Percentiles rank a stretch among this genome's conserved stretches.
phyloP scores from a whole-genome alignment of 2,797 vertebrate genomes.

The Gadopsis marmoratus region DNA sequence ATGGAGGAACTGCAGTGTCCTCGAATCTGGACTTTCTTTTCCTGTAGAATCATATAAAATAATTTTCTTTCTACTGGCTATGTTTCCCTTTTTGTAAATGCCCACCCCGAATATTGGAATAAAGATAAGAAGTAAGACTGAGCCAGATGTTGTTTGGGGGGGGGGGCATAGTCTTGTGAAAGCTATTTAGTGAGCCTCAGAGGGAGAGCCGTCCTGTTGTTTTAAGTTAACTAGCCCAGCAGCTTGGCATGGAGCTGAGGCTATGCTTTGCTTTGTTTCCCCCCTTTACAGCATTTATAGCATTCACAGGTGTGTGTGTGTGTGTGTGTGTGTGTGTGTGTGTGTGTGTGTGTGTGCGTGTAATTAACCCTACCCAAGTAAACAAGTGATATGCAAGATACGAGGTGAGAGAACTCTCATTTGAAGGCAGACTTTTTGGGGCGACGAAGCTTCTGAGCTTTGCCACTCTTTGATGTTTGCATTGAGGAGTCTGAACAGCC shows the following conservation, averaged over 20 bases:
- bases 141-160: slow-evolving; percentile 70
- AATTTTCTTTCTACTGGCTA: slow-evolving; percentile 18
- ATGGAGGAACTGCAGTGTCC: slow-evolving; percentile 12
- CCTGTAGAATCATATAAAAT: slow-evolving; percentile 9
- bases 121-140: slow-evolving; percentile 59
- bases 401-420: slow-evolving; percentile 31
- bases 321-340: slow-evolving; percentile 60
- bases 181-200: slow-evolving; percentile 71
- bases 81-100: slow-evolving; percentile 32
- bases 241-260: slow-evolving; percentile 76
- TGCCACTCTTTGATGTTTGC: slow-evolving; percentile 14
- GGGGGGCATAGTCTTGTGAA: slow-evolving; percentile 60
- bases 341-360: slow-evolving; percentile 50
- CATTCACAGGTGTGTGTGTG: slow-evolving; percentile 66
- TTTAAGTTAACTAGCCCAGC: slow-evolving; percentile 78
- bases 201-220: slow-evolving; percentile 75
- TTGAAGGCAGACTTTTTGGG: slow-evolving; percentile 21
- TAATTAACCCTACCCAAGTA: slow-evolving; percentile 66
- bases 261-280: slow-evolving; percentile 57
- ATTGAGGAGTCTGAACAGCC: slow-evolving; percentile 14
- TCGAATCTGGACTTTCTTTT: slow-evolving; percentile 36
- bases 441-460: slow-evolving; percentile 15
- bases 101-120: slow-evolving; percentile 66
- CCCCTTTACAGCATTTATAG: slow-evolving; percentile 63
- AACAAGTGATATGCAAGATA: slow-evolving; percentile 68